Percentiles rank a stretch among this genome's conserved stretches.
These are phyloP conservation scores for Geodia barretti DNA, from an alignment of 37 sponge, comb jelly and placozoan genomes.

Conservation along the genomic window DNA sequence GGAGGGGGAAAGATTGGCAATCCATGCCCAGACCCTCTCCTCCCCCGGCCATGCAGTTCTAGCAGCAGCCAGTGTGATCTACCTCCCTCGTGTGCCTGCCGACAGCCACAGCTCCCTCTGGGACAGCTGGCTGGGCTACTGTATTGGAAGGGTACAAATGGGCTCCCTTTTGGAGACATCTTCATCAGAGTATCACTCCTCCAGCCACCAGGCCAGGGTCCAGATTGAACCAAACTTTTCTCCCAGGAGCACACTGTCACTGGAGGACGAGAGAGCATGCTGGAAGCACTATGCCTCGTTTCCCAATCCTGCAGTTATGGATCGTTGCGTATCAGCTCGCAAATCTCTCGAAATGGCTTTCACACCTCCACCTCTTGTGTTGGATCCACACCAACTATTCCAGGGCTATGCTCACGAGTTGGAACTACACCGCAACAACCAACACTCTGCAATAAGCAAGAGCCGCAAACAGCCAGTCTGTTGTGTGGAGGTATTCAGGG, in stretches of 20 bases:
- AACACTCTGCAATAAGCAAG: neutral
- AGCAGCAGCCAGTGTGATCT: conserved; percentile 42
- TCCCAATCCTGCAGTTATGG: conserved; percentile 20
- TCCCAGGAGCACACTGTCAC: conserved; percentile 10
- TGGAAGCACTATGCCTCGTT: conserved; percentile 49
- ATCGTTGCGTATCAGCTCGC: conserved; percentile 21
- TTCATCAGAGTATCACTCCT: neutral
- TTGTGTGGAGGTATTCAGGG: neutral
- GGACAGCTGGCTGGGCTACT: conserved; percentile 66
- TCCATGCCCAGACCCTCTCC: conserved; percentile 8
- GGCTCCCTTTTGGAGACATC: conserved; percentile 9
- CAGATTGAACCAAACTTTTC: conserved; percentile 36
- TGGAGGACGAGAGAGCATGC: conserved; percentile 26
- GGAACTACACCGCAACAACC: neutral
- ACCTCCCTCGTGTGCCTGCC: conserved; percentile 34
- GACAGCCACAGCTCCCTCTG: conserved; percentile 34
- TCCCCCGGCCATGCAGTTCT: conserved; percentile 56
- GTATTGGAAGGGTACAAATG: conserved; percentile 33
- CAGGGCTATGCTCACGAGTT: conserved; percentile 9
- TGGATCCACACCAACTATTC: conserved; percentile 63
- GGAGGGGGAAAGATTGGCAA: conserved; percentile 18
- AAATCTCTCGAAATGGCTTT: neutral
- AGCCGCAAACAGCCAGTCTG: neutral
- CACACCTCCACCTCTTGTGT: conserved; percentile 40
- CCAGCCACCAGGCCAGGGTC: conserved; percentile 25